phyloP scores from a whole-genome alignment of 2,888 invertebrate genomes.

The Nycteola revayana region DNA sequence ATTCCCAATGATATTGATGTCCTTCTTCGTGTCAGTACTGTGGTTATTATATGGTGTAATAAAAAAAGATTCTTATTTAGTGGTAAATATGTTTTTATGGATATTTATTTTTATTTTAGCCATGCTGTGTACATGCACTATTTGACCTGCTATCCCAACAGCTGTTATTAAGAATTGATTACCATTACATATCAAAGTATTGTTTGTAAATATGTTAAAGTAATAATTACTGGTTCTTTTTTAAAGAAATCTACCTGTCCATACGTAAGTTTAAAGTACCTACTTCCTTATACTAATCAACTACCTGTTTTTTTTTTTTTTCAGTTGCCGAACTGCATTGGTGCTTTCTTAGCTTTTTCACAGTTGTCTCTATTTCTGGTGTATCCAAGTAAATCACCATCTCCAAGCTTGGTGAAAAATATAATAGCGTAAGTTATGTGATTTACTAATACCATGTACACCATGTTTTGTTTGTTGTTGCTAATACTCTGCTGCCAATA shows the following conservation, averaged over 20 bases:
- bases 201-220: too few relatives aligned
- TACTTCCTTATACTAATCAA: too few relatives aligned
- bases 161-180: too few relatives aligned
- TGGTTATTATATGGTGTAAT: slow-evolving; percentile 94
- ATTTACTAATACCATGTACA: not conserved
- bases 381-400: slow-evolving; percentile 79
- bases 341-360: slow-evolving; percentile 86
- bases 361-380: slow-evolving; percentile 90
- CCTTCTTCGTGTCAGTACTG: slow-evolving; percentile 89
- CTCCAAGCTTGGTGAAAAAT: slow-evolving; percentile 41
- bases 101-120: too few relatives aligned
- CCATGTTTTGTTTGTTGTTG: too few relatives aligned
- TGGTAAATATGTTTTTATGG: slow-evolving; percentile 84
- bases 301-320: slow-evolving; percentile 42
- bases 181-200: too few relatives aligned
- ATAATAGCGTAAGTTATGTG: slow-evolving; percentile 35
- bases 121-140: too few relatives aligned
- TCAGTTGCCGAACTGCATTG: slow-evolving; percentile 91
- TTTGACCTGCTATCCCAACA: too few relatives aligned
- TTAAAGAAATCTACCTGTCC: too few relatives aligned
- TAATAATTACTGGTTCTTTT: too few relatives aligned
- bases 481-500: too few relatives aligned
- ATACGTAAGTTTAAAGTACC: too few relatives aligned
- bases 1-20: slow-evolving; percentile 91
- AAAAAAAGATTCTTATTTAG: slow-evolving; percentile 89